These are phyloP conservation scores for Conchocele bisecta DNA, from an alignment of 2,888 invertebrate species.

Conservation along the genomic window DNA sequence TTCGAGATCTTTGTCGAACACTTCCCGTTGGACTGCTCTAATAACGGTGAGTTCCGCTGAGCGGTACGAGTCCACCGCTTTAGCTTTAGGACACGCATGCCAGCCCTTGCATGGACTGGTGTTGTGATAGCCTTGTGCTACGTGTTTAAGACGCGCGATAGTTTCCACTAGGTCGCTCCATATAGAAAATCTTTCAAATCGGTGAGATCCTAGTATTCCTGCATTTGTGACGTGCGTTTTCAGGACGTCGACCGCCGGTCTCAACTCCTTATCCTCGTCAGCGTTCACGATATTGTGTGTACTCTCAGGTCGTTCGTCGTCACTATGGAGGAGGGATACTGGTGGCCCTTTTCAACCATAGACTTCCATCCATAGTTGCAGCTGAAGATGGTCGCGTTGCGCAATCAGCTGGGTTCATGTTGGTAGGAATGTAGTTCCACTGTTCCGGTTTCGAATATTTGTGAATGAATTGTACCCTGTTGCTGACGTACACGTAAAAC, in stretches of 20 bases:
- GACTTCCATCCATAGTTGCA: conserved; percentile 15
- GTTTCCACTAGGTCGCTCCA: conserved; percentile 12
- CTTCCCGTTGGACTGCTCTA: conserved; percentile 15
- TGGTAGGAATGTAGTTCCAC: conserved; percentile 51
- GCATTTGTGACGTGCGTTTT: background rate
- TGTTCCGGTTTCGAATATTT: conserved; percentile 29
- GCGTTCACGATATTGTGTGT: no score
- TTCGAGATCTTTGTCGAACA: conserved; percentile 7
- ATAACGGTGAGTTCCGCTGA: conserved; percentile 12
- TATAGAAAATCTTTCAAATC: conserved; percentile 31
- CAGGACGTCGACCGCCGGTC: background rate
- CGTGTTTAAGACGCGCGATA: conserved; percentile 6
- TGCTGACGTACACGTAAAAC: conserved; percentile 56
- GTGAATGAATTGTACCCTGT: conserved; percentile 42
- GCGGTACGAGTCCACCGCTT: conserved; percentile 1
- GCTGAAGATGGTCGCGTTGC: conserved; percentile 34
- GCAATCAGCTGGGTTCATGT: conserved; percentile 52
- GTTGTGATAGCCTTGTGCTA: background rate
- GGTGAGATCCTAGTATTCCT: conserved; percentile 1
- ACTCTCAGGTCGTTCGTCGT: background rate
- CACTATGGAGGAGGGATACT: no score
- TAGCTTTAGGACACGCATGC: conserved; percentile 15
- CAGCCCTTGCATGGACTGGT: conserved; percentile 30
- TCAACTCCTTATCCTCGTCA: background rate
- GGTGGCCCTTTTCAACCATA: conserved; percentile 52